These are phyloP conservation scores for Tenualosa ilisha DNA, from an alignment of 2,797 vertebrate genomes.

Conservation along the genomic window DNA sequence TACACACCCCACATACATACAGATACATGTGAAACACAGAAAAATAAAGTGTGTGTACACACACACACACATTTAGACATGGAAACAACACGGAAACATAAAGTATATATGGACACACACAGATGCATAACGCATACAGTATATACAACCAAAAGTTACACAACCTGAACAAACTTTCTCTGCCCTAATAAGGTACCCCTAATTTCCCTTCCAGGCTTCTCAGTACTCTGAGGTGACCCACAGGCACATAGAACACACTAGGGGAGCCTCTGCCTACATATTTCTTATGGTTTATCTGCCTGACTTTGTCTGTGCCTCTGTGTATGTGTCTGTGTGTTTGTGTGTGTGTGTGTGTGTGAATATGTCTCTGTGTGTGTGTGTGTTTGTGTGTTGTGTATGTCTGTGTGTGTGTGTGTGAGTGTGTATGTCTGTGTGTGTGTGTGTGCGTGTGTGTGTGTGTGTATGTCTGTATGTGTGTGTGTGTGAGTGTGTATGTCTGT, in stretches of 20 bases:
- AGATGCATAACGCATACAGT: not conserved
- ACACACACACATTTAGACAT: not conserved
- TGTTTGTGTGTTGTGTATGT: not conserved
- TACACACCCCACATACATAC: too few species aligned
- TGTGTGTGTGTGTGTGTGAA: not conserved
- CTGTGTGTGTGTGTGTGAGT: not conserved
- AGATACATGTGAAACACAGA: too few species aligned
- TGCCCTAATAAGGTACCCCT: not conserved
- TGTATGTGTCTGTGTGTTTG: not conserved
- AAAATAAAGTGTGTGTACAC: not conserved
- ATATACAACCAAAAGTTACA: not conserved
- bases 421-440: not conserved
- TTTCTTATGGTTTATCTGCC: not conserved
- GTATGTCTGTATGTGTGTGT: not conserved
- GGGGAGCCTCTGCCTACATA: not conserved
- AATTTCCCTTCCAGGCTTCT: not conserved
- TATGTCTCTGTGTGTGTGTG: slow-evolving; percentile 2
- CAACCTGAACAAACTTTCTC: not conserved
- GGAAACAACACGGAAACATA: not conserved
- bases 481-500: not conserved
- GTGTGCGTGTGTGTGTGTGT: not conserved
- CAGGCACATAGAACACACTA: not conserved
- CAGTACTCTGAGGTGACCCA: not conserved
- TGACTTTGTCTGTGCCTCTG: not conserved
- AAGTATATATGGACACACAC: not conserved